Base-by-base conservation (phyloP, 30 jellyfish, hydroid and myxozoan genomes). In the Hydractinia echinata region DNA sequence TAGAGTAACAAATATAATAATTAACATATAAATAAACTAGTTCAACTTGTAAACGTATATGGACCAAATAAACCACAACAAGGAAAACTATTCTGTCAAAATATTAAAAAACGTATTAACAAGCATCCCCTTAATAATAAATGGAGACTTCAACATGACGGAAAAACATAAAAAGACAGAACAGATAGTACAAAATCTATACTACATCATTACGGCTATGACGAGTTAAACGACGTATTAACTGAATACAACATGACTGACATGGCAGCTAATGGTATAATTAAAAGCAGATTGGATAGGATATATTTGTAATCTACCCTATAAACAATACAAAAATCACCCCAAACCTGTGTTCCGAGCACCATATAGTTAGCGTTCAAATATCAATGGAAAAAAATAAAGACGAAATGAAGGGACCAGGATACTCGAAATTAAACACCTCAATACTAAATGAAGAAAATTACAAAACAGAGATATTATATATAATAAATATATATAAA, bases 81-180 rank as follows among this genome's bases (percentile, higher is more conserved):
- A 9, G n/a, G 68, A 56, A n/a, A n/a, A 56, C 10, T n/a, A 9
- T 56, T 56, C 68, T 56, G 10, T n/a, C n/a, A 10, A 56, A 9
- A 10, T 9, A 10, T 56, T 56, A 9, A 10, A 56, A 56, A 56
- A 9, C 68, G 10, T 56, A 9, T 56, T n/a, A 56, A 10, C 68
- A n/a, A n/a, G n/a, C 68, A 10, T 56, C n/a, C 68, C 68, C 10
- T 9, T 56, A 9, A n/a, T 56, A n/a, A 10, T 56, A 56, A n/a
- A n/a, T 56, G 68, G 68, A n/a, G 68, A 56, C 68, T 56, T 56
- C 68, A 56, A 56, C 68, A 56, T 56, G 68, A 56, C n/a, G 13
- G n/a, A 9, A 56, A n/a, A 56, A 10, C 68, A 9, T 56, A 56
- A 56, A 10, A 9, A 9, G 68, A 56, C 68, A 56, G 68, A 56